Base-by-base conservation (phyloP, 2,797 vertebrate genomes). In the Anguilla megastoma region DNA sequence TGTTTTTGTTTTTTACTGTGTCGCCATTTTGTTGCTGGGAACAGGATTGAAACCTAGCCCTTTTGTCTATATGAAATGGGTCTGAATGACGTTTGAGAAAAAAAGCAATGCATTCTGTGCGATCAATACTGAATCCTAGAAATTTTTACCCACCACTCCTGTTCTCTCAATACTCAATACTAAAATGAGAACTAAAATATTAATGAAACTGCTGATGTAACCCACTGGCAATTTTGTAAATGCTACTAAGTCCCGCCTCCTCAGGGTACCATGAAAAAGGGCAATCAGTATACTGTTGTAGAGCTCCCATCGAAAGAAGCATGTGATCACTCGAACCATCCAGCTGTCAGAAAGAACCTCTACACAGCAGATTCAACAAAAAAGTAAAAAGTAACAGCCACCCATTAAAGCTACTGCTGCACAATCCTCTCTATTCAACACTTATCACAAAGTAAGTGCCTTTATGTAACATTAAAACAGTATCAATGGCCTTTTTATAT, bases 401-500 rank as follows among this genome's bases (percentile, higher is more conserved):
- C 74, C 74, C 36, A 41, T 82, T 50, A 82, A 7, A 50, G 41
- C 7, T n/a, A 1, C 79, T 82, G 16, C 45, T 50, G 21, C 16
- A 48, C 45, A 82, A 82, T 82, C 41, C 45, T n/a, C 18, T 82
- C 45, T 50, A 82, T 50, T 82, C 41, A 82, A 82, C 45, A 50
- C 79, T 48, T 82, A 82, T 21, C 79, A 27, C 41, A 82, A 50
- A 6, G 18, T 82, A 50, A 80, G 76, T 21, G 76, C 76, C 76
- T 80, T 45, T 45, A 80, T 80, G 18, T 80, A 36, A 82, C 79
- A 82, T 82, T 82, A 48, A 82, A 82, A 50, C 79, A 48, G 79
- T 50, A 8, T 82, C 21, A 50, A 48, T 50, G 21, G 79, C 45
- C 45, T 50, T 82, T 82, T 82, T 48, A 82, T 82, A 82, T n/a